A percentile compares a stretch with the other conserved stretches of the same genome.
Conservation (phyloP, 2,113 vertebrate genomes). For the Excalfactoria chinensis region DNA sequence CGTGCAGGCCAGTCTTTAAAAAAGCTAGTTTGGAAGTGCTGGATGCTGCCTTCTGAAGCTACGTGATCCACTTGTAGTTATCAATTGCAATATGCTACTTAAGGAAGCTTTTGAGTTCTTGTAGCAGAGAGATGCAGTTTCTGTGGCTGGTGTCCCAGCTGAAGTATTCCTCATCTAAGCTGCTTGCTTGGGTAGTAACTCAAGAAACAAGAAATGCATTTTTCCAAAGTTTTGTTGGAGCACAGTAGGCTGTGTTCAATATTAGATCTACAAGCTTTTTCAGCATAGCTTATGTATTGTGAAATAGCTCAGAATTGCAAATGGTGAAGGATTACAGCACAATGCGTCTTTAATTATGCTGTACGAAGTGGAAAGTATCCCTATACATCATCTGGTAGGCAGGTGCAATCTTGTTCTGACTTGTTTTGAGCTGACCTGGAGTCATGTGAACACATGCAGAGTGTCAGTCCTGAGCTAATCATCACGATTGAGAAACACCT, state of each 20-base stretch:
- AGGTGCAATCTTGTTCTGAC: neutral
- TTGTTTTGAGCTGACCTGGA: neutral
- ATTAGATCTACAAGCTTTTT: neutral
- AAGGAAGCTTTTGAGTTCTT: neutral
- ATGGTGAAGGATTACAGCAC: neutral
- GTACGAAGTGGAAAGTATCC: neutral
- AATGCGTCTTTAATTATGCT: neutral
- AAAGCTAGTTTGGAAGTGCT: neutral
- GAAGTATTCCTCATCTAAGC: neutral
- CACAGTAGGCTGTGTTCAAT: neutral
- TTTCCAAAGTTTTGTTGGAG: neutral
- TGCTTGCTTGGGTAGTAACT: neutral
- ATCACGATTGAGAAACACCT: neutral
- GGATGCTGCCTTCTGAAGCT: neutral
- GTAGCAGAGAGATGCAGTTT: rapidly evolving
- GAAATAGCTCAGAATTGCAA: neutral
- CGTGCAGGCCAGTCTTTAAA: neutral
- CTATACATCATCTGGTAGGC: neutral
- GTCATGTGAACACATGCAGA: neutral
- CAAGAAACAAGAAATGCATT: neutral
- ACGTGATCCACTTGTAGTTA: neutral
- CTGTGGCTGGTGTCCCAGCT: neutral
- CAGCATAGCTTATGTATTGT: rapidly evolving
- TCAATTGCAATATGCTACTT: neutral
- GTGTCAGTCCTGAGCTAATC: neutral